Evolutionary conservation across 2,888 invertebrate genomes (phyloP).

Genomic region (Caenorhabditis japonica): DNA sequence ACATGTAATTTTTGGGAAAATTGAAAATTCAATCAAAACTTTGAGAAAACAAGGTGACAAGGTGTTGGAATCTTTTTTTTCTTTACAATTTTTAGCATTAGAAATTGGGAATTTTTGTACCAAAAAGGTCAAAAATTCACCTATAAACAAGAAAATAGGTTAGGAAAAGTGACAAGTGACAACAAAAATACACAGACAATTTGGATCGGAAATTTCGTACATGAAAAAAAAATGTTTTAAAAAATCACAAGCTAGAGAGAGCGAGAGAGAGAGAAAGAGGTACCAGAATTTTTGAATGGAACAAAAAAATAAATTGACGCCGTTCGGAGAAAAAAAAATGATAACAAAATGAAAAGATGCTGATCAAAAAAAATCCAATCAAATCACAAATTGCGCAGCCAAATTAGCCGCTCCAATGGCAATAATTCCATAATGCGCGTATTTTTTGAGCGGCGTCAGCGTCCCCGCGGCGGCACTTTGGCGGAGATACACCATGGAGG

Average conservation of each 20-base stretch:
- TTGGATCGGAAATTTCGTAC: background rate
- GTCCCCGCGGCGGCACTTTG: constrained; percentile 79
- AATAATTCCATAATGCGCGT: constrained; percentile 82
- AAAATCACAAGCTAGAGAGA: too few relatives aligned
- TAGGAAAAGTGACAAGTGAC: background rate
- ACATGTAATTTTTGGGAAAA: too few relatives aligned
- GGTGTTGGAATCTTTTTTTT: too few relatives aligned
- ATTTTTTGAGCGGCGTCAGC: constrained; percentile 42
- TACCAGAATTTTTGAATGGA: background rate
- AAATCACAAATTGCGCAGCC: constrained; percentile 84
- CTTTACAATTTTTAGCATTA: too few relatives aligned
- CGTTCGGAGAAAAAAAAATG: too few relatives aligned
- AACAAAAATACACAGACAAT: constrained; percentile 4
- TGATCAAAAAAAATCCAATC: constrained; percentile 9
- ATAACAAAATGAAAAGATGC: background rate
- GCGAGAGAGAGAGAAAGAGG: too few relatives aligned
- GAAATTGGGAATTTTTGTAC: too few relatives aligned
- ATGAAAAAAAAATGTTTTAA: background rate
- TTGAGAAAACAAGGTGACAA: too few relatives aligned
- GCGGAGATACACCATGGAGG: constrained; percentile 85
- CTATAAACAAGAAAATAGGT: background rate
- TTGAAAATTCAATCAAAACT: too few relatives aligned
- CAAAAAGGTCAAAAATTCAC: background rate
- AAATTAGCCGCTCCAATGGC: constrained; percentile 85
- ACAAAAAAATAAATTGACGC: constrained; percentile 1